Percentiles rank a stretch among this genome's conserved stretches.
These are phyloP conservation scores for Palythoa grandis DNA, from an alignment of 92 coral and sea anemone genomes.

Conservation along the genomic window DNA sequence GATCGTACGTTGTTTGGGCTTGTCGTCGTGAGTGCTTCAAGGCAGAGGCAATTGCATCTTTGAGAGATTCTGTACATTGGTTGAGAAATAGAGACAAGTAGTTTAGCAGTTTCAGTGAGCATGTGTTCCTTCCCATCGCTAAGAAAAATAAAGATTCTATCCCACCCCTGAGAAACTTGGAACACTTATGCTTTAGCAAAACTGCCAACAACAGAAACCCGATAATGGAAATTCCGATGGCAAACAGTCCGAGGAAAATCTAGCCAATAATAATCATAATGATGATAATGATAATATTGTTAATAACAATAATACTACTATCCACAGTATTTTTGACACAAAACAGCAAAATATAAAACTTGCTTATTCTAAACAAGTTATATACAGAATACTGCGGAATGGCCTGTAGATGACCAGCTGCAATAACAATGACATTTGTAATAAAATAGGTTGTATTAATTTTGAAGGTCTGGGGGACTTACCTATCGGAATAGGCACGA, in stretches of 20 bases:
- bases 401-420: too few relatives aligned
- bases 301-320: too few relatives aligned
- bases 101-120: neutral
- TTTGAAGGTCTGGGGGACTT: neutral
- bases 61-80: neutral
- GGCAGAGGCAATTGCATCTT: neutral
- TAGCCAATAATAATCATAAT: too few relatives aligned
- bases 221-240: neutral
- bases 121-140: neutral
- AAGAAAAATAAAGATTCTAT: neutral
- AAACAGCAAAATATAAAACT: too few relatives aligned
- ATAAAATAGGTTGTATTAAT: neutral
- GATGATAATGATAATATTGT: too few relatives aligned
- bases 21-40: neutral
- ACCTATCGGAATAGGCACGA: constrained; percentile 13
- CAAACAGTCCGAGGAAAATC: neutral
- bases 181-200: neutral
- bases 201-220: neutral
- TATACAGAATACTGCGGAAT: too few relatives aligned
- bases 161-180: neutral
- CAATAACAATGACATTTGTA: neutral
- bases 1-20: neutral
- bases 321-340: too few relatives aligned
- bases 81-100: neutral
- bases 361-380: too few relatives aligned